These are phyloP conservation scores for Manis pentadactyla DNA, from an alignment of 2,797 vertebrate genomes.

Conservation along the genomic window DNA sequence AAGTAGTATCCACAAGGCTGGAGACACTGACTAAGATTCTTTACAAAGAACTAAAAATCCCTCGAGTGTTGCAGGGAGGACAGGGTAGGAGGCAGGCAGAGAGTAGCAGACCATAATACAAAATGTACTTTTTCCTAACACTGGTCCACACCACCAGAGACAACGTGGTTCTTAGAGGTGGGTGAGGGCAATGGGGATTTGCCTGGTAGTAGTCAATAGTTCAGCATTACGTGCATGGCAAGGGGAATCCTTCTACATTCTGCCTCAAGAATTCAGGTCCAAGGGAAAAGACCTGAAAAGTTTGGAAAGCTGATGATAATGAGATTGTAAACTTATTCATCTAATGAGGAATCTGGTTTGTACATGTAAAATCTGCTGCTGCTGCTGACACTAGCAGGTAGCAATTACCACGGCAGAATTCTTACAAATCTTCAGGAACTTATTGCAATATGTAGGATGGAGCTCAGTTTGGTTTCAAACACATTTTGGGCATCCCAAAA, in stretches of 20 bases:
- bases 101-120: background rate
- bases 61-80: background rate
- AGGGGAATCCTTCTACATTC: background rate
- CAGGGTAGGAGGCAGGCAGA: background rate
- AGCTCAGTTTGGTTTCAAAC: background rate
- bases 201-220: background rate
- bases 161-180: background rate
- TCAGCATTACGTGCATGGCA: background rate
- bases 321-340: background rate
- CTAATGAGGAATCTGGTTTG: background rate
- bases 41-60: background rate
- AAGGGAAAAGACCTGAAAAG: background rate
- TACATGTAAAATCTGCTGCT: background rate
- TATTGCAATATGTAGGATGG: background rate
- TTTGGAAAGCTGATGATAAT: background rate
- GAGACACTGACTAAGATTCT: background rate
- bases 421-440: background rate
- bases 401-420: background rate
- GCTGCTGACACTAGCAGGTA: background rate
- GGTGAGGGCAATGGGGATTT: background rate
- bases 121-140: background rate
- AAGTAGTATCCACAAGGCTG: background rate
- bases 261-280: slow-evolving; percentile 20
- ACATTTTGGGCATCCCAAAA: background rate
- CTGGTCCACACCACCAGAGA: background rate